A percentile compares a stretch with the other conserved stretches of the same genome.
These are phyloP conservation scores for Dicerorhinus sumatrensis DNA, from an alignment of 2,113 vertebrate species.

Conservation along the genomic window DNA sequence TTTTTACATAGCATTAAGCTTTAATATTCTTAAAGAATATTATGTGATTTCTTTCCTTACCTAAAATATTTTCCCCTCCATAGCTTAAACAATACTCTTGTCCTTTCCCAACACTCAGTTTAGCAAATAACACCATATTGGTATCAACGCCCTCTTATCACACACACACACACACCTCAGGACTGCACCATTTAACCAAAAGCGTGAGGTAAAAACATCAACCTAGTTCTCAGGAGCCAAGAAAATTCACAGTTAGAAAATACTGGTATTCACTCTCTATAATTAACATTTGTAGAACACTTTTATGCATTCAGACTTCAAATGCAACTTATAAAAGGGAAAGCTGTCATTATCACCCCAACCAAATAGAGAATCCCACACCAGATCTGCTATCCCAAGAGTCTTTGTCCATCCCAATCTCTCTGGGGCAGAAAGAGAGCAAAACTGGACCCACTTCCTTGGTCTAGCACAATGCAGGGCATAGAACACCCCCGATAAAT, in stretches of 20 bases:
- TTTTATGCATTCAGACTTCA: slow-evolving; percentile 26
- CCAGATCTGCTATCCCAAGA: neutral
- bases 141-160: neutral
- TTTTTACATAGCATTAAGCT: neutral
- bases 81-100: neutral
- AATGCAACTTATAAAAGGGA: neutral
- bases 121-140: neutral
- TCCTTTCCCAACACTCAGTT: neutral
- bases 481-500: neutral
- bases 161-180: neutral
- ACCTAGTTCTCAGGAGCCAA: neutral
- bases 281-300: slow-evolving; percentile 32
- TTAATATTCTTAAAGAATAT: neutral
- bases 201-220: neutral
- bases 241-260: slow-evolving; percentile 36
- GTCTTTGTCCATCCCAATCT: neutral
- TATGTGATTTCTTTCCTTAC: neutral
- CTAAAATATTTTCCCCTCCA: neutral
- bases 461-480: neutral
- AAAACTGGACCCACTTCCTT: neutral
- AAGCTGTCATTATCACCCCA: neutral
- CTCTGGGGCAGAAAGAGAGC: neutral
- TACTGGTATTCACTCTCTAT: neutral
- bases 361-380: neutral
- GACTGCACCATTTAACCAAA: neutral